A percentile compares a stretch with the other conserved stretches of the same genome.
These are phyloP conservation scores for Rhynchotus rufescens DNA, from an alignment of 2,797 vertebrate species.

Conservation along the genomic window DNA sequence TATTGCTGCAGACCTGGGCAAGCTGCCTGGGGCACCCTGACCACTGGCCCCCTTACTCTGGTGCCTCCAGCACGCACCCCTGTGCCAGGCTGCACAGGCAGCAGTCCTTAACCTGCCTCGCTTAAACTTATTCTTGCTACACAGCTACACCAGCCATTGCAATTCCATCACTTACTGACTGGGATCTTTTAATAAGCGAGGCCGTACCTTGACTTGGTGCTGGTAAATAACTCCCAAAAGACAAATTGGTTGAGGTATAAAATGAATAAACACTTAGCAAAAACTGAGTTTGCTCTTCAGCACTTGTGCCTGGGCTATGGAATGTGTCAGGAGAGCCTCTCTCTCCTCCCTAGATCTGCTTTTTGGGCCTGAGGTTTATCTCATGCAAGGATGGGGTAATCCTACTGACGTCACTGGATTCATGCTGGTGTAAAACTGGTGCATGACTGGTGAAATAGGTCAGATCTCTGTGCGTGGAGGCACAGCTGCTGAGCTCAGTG, in stretches of 20 bases:
- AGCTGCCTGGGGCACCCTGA: background rate
- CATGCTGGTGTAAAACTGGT: background rate
- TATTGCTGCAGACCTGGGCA: background rate
- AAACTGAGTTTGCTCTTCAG: background rate
- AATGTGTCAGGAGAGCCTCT: background rate
- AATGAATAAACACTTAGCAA: background rate
- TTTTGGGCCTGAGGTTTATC: background rate
- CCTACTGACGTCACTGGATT: background rate
- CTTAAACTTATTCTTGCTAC: background rate
- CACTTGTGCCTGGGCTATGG: background rate
- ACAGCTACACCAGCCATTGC: background rate
- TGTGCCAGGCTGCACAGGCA: background rate
- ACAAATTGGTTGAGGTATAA: background rate
- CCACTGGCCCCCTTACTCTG: background rate
- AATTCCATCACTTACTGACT: background rate
- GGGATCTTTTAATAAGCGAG: background rate
- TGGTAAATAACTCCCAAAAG: background rate
- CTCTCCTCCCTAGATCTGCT: background rate
- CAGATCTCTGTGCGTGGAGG: background rate
- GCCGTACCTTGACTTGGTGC: background rate
- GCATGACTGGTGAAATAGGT: background rate
- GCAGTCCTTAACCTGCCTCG: background rate
- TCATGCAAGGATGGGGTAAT: background rate
- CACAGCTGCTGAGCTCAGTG: background rate
- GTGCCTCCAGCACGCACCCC: background rate